Conservation (phyloP, 2,888 invertebrate genomes). For the Sepioteuthis lessoniana region DNA sequence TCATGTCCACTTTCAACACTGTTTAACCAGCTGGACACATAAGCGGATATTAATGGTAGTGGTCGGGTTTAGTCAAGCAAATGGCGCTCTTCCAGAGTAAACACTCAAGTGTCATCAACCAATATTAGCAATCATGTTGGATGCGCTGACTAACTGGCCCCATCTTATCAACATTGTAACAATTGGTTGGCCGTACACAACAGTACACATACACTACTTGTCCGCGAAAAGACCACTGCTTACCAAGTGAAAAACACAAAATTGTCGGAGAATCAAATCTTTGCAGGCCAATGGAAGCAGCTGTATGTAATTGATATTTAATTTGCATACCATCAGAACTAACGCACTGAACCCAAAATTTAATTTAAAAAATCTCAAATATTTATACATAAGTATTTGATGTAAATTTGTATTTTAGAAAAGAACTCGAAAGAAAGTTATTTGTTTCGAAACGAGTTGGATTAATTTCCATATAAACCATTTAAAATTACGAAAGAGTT, state of each 20-base stretch:
- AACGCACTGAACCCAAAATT: no score
- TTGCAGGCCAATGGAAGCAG: background rate
- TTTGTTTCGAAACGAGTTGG: no score
- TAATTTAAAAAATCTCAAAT: no score
- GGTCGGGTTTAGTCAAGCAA: slow-evolving; percentile 24
- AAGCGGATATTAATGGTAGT: slow-evolving; percentile 4
- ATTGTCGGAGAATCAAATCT: background rate
- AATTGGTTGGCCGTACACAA: background rate
- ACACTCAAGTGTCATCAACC: slow-evolving; percentile 10
- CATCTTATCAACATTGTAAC: background rate
- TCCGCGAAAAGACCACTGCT: background rate
- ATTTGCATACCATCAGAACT: background rate
- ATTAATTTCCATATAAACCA: no score
- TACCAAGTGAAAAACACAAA: background rate
- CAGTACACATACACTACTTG: background rate
- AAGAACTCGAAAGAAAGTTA: no score
- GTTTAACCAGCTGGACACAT: slow-evolving; percentile 33
- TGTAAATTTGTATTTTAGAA: no score
- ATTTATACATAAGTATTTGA: no score
- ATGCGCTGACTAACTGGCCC: background rate
- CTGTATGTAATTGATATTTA: background rate
- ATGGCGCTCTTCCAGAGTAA: background rate
- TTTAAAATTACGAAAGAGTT: no score
- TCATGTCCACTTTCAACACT: slow-evolving; percentile 1
- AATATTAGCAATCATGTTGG: slow-evolving; percentile 33